Conservation (phyloP, 2,888 invertebrate genomes). For the Chrysopilus asiliformis region DNA sequence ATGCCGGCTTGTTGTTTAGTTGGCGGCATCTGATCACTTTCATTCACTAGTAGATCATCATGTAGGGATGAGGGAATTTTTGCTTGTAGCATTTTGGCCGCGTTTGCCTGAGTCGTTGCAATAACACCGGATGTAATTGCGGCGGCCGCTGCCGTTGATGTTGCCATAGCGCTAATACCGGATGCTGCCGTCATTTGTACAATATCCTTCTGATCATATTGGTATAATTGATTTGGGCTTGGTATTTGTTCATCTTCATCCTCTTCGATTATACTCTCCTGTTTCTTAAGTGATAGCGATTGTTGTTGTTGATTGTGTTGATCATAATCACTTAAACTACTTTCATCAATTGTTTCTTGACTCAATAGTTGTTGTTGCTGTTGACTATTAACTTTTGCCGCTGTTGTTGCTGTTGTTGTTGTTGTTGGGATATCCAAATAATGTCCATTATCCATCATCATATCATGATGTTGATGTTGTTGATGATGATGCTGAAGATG, state of each 20-base stretch:
- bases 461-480: constrained; percentile 9
- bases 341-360: constrained; percentile 27
- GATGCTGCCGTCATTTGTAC: constrained; percentile 7
- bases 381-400: not conserved
- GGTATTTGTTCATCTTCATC: constrained; percentile 12
- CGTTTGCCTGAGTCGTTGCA: not conserved
- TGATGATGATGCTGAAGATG: constrained; percentile 11
- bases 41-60: too few species aligned
- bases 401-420: not conserved
- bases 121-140: not conserved
- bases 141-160: constrained; percentile 2
- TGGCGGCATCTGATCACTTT: not conserved
- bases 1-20: not conserved
- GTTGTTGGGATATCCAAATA: not conserved
- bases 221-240: constrained; percentile 5
- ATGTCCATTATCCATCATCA: not conserved
- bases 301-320: constrained; percentile 18
- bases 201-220: constrained; percentile 7
- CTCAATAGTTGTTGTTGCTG: constrained; percentile 26
- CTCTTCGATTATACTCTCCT: constrained; percentile 17
- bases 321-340: constrained; percentile 10
- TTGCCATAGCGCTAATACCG: too few species aligned
- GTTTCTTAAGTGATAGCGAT: constrained; percentile 15
- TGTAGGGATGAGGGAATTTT: too few species aligned
- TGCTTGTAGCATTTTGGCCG: too few species aligned